A percentile compares a stretch with the other conserved stretches of the same genome.
Conservation (phyloP, 2,888 invertebrate genomes). For the Agrochola circellaris region DNA sequence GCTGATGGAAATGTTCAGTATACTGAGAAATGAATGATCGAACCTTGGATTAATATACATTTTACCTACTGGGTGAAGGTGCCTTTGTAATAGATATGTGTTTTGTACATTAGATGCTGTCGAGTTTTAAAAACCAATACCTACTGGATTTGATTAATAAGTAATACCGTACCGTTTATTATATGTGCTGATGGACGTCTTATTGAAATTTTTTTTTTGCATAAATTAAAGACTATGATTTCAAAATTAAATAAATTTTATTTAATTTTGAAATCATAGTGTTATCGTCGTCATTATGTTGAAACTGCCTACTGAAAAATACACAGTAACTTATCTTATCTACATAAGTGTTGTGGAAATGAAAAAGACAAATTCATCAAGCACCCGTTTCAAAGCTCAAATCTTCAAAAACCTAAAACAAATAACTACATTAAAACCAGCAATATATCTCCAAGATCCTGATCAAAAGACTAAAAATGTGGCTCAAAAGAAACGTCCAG, state of each 20-base stretch:
- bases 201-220: neutral
- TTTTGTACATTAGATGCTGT: neutral
- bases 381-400: neutral
- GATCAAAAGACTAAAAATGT: constrained; percentile 39
- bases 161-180: neutral
- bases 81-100: neutral
- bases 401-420: constrained; percentile 11
- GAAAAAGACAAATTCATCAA: neutral
- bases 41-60: neutral
- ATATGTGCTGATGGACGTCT: neutral
- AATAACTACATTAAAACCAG: constrained; percentile 37
- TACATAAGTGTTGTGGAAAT: neutral
- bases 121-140: neutral
- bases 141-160: neutral
- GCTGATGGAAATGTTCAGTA: constrained; percentile 91
- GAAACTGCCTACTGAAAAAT: neutral
- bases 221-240: neutral
- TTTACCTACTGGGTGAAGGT: neutral
- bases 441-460: constrained; percentile 24
- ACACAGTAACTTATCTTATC: neutral
- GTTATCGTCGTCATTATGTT: neutral
- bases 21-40: constrained; percentile 77
- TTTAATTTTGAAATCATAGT: neutral
- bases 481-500: constrained; percentile 36
- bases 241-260: too few relatives aligned